Evolutionary conservation across 2,888 invertebrate species (phyloP), one percentile per base, ranked within the genome.

Genomic region (Lycaena phlaeas): DNA sequence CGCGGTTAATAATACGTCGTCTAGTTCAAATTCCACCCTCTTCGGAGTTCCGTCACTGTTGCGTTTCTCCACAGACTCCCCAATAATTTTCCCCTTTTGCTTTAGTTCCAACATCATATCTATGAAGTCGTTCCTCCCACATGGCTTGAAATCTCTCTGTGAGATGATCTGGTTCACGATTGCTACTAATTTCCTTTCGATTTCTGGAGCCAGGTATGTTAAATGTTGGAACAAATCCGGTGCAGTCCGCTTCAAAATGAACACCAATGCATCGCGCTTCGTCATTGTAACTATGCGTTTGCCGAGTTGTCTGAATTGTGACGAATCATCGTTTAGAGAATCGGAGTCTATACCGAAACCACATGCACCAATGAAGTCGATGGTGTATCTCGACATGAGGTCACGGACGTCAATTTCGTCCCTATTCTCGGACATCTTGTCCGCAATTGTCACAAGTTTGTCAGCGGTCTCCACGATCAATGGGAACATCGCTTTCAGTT

Each of bases 41-140:
- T 48, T 26, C 0, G 61, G 53, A 0, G 52, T 41, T 1, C 61
- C 61, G 11, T 63, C 61, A 1, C 45, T 29, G 28, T 58, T 54
- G 3, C 14, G 28, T 10, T 53, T 46, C 38, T 64, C 60, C 6
- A 63, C 45, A 1, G 55, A 52, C 4, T 53, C 49, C 0, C 57
- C 60, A 1, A 50, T 45, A 0, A 57, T 47, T 40, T 55, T 60
- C 0, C 64, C 64, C 41, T 64, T 56, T 29, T 61, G 52, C 39
- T 52, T 60, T 4, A 68, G 25, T 18, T 66, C 61, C 14, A 68
- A 49, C 54, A 68, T 55, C 18, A 64, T 41, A 42, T 68, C 67
- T 44, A 68, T 62, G 27, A 68, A 65, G 36, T 67, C 67, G 29
- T 62, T 64, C 12, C 62, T 56, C 0, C 51, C 50, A 4, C 57